Conservation (phyloP, 1,140 invertebrate species). For the Calephelis virginiensis region DNA sequence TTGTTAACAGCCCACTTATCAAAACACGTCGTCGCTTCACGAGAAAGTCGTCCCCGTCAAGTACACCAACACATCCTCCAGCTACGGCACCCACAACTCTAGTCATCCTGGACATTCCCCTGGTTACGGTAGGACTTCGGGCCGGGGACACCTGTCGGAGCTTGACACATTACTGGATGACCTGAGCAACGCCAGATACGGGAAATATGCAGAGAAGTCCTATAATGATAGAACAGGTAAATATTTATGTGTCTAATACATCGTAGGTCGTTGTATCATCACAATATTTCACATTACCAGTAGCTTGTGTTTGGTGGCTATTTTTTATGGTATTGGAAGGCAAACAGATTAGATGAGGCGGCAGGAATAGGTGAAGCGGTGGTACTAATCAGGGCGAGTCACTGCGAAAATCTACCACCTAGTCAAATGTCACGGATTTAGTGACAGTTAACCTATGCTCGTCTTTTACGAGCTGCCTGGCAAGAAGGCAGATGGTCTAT, state of each 20-base stretch:
- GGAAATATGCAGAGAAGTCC: slow-evolving; percentile 67
- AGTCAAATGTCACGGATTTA: too few relatives aligned
- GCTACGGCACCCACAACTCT: slow-evolving; percentile 37
- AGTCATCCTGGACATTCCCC: slow-evolving; percentile 40
- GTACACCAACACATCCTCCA: slow-evolving; percentile 47
- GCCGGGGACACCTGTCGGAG: slow-evolving; percentile 89
- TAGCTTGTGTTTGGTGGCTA: too few relatives aligned
- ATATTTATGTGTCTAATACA: neutral
- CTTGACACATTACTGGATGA: slow-evolving; percentile 94
- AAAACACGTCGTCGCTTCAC: slow-evolving; percentile 59
- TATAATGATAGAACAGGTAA: slow-evolving; percentile 52
- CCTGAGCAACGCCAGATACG: slow-evolving; percentile 91
- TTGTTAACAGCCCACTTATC: slow-evolving; percentile 72
- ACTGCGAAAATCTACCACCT: too few relatives aligned
- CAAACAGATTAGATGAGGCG: too few relatives aligned
- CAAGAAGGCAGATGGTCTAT: too few relatives aligned
- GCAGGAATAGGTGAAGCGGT: too few relatives aligned
- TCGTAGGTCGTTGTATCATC: too few relatives aligned
- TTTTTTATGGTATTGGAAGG: too few relatives aligned
- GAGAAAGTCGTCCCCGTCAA: slow-evolving; percentile 62
- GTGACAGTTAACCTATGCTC: too few relatives aligned
- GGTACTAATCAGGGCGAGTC: too few relatives aligned
- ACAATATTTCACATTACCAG: too few relatives aligned
- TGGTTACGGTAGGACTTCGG: slow-evolving; percentile 58
- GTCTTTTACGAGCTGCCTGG: too few relatives aligned